Conservation (phyloP, 2,113 vertebrate species). For the Dicerorhinus sumatrensis region DNA sequence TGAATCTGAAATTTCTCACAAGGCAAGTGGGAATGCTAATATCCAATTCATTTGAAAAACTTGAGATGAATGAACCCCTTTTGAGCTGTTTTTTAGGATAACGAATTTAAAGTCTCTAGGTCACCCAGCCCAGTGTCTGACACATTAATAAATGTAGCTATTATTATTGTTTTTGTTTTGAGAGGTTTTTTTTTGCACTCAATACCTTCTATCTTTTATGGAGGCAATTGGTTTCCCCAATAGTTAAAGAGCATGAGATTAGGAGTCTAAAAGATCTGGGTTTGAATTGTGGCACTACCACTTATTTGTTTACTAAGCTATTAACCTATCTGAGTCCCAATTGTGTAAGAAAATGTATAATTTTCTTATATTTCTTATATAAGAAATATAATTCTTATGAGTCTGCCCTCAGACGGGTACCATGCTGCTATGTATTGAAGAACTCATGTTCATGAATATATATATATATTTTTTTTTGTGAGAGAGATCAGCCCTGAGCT, state of each 20-base stretch:
- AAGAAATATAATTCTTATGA: not conserved
- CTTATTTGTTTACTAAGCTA: not conserved
- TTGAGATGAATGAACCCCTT: not conserved
- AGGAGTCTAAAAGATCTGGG: not conserved
- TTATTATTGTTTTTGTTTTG: not conserved
- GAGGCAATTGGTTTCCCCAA: not conserved
- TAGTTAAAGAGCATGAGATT: not conserved
- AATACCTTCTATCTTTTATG: not conserved
- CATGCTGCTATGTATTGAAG: not conserved
- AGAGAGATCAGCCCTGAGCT: too few species aligned
- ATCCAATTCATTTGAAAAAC: conserved; percentile 21
- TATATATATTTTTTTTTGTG: too few species aligned
- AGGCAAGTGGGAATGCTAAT: conserved; percentile 11
- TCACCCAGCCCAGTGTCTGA: not conserved
- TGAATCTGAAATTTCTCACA: not conserved
- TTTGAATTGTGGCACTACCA: not conserved
- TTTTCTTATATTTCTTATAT: too few species aligned
- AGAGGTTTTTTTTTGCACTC: not conserved
- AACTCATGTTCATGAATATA: not conserved
- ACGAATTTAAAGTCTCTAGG: not conserved
- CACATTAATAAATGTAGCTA: not conserved
- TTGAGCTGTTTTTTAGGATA: not conserved
- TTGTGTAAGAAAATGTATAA: not conserved
- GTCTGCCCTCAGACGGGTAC: not conserved
- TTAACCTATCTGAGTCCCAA: not conserved